Base-by-base conservation (phyloP, 1,140 invertebrate species). In the Temnothorax longispinosus region DNA sequence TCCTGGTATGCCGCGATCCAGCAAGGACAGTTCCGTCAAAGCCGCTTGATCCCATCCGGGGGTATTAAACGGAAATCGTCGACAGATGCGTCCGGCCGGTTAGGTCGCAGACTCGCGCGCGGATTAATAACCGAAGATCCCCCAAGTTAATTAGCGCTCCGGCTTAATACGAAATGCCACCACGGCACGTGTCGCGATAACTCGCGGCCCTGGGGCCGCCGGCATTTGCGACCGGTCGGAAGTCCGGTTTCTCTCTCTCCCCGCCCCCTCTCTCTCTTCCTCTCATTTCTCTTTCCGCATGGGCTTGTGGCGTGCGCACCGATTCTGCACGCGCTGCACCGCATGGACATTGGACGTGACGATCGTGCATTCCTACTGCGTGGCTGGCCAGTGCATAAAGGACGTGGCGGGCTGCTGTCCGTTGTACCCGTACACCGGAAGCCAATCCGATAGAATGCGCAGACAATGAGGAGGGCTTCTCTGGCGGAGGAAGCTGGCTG, bases 71-170 rank as follows among this genome's bases (percentile, higher is more conserved):
- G 85, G 85, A 86, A 86, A 86, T 86, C 67, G 64, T 50, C 54
- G 85, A 62, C 85, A 82, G 62, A 71, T 82, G 82, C 76, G 44
- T 86, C 85, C 85, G 84, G 75, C 35, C 84, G 41, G 64, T 58
- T 47, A 60, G 50, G 13, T 65, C 35, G 62, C 10, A 47, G 72
- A 47, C 60, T 65, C 62, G 38, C 77, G 18, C 77, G 65, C 80
- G 67, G 44, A 87, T 87, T 87, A 87, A 84, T 87, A 84, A 87
- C 85, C 80, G 60, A 87, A 84, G 67, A 78, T 47, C 78, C 18
- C 69, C 3, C 54, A 56, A 87, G 69, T 87, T 85, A 87, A 87
- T 87, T 87, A 87, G 86, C 50, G 65, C 60, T 50, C 27, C 69
- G 69, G 58, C 47, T 65, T 87, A 84, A 84, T 87, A 65, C 86